Evolutionary conservation across 2,888 invertebrate genomes (phyloP).

Genomic region (Agonopterix heracliana): DNA sequence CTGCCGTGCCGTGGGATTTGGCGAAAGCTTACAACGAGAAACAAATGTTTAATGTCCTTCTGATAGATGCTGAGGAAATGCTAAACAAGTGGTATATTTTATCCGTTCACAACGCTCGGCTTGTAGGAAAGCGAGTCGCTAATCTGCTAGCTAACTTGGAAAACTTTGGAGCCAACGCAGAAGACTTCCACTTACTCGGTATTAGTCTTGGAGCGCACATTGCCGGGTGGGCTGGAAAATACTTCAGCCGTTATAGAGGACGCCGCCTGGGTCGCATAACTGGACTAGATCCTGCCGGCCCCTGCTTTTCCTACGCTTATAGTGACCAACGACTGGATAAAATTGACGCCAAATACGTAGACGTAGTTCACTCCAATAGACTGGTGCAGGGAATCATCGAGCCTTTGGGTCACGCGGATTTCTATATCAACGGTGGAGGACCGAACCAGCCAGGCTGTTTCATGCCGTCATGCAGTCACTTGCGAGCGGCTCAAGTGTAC

Average conservation of each 20-base stretch:
- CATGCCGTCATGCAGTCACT: constrained; percentile 66
- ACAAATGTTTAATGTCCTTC: constrained; percentile 62
- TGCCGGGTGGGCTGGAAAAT: constrained; percentile 70
- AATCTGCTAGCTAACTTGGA: constrained; percentile 68
- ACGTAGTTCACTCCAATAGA: constrained; percentile 65
- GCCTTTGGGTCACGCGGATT: constrained; percentile 82
- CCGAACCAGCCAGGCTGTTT: constrained; percentile 83
- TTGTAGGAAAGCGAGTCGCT: constrained; percentile 71
- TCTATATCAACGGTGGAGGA: constrained; percentile 83
- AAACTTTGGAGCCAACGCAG: constrained; percentile 56
- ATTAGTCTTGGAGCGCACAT: constrained; percentile 78
- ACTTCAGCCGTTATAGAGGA: constrained; percentile 55
- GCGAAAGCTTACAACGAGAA: constrained; percentile 63
- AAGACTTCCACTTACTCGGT: constrained; percentile 73
- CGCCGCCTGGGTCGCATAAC: constrained; percentile 60
- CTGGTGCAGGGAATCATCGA: constrained; percentile 66
- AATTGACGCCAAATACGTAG: constrained; percentile 61
- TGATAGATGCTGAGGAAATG: constrained; percentile 65
- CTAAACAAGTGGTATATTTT: constrained; percentile 59
- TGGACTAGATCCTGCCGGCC: constrained; percentile 69
- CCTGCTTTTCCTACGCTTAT: constrained; percentile 62
- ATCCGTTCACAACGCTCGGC: constrained; percentile 60
- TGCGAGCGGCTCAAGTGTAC: constrained; percentile 61
- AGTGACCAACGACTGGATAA: constrained; percentile 60
- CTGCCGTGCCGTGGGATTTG: constrained; percentile 54